Conservation (phyloP, 64 coral and sea anemone genomes). For the Porites australiensis region DNA sequence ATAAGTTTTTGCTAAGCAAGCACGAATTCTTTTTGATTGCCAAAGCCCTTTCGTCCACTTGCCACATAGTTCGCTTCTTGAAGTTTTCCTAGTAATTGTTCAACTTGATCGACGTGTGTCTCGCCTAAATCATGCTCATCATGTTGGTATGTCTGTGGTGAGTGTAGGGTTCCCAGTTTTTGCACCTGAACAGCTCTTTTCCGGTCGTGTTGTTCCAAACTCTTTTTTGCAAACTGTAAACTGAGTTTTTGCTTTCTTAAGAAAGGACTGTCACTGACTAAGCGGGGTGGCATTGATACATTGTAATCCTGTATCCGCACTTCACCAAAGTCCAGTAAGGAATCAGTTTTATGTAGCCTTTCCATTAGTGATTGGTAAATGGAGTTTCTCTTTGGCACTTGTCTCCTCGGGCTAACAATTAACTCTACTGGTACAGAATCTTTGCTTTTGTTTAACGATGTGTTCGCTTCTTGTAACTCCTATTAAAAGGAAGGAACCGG, state of each 20-base stretch:
- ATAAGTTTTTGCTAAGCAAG: constrained; percentile 22
- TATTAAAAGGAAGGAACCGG: not conserved
- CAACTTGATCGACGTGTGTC: not conserved
- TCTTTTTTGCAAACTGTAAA: not conserved
- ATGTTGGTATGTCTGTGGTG: not conserved
- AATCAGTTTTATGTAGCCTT: constrained; percentile 54
- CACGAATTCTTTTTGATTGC: constrained; percentile 34
- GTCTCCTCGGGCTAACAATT: constrained; percentile 31
- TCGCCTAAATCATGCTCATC: not conserved
- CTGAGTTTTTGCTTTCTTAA: constrained; percentile 10
- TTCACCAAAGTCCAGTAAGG: constrained; percentile 59
- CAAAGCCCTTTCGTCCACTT: constrained; percentile 46
- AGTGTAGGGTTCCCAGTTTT: constrained; percentile 28
- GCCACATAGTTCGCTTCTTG: constrained; percentile 66
- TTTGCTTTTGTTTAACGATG: not conserved
- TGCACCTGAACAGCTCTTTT: constrained; percentile 14
- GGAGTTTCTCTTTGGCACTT: constrained; percentile 15
- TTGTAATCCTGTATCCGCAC: constrained; percentile 3
- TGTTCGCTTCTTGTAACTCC: not conserved
- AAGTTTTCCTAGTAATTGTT: constrained; percentile 55
- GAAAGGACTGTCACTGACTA: not conserved
- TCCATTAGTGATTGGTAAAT: constrained; percentile 50
- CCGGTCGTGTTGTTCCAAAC: too few species aligned
- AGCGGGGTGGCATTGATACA: not conserved
- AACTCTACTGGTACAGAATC: not conserved